Base-by-base conservation (phyloP, 1,140 invertebrate genomes). In the Geopemphigus sp. region DNA sequence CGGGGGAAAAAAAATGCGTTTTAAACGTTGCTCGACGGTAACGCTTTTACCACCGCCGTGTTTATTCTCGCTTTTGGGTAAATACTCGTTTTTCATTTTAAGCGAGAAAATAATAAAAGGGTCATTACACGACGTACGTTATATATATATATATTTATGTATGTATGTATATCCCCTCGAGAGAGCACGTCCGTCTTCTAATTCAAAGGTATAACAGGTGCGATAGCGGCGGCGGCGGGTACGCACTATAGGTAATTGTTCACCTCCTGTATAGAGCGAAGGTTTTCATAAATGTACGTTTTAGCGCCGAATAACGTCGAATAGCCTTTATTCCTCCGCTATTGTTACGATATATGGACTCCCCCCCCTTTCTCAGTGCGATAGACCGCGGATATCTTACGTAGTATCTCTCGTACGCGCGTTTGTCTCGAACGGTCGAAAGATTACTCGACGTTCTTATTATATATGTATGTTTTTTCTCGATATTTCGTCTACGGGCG, bases 61-160 rank as follows among this genome's bases (percentile, higher is more conserved):
- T 72, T 72, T 54, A 72, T 72, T 72, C 68, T 54, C 68, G 54
- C 68, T 47, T 72, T 72, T 54, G 14, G 53, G 14, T 29, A 53
- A 19, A 72, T 14, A 54, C 17, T 72, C 68, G 22, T 72, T 72
- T 72, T 22, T 54, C 68, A 54, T 72, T 54, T 54, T 19, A 54
- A 72, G 50, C 15, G 8, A 39, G 14, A 50, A 50, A 50, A 72
- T 72, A 26, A 24, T 24, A 50, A 50, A 8, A 50, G 22, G 47
- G 54, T 53, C 50, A 24, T 72, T 72, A 54, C 26, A n/a, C n/a
- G n/a, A n/a, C n/a, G 8, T 63, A 6, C 26, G 2, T 32, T 22
- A 39, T 64, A n/a, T 66, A 32, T 26, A 47, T 74, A n/a, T 76
- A 17, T 59, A 59, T n/a, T n/a, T n/a, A n/a, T n/a, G n/a, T n/a